Evolutionary conservation across 92 coral and sea anemone species (phyloP).

Genomic region (Phenganax stokvisi): DNA sequence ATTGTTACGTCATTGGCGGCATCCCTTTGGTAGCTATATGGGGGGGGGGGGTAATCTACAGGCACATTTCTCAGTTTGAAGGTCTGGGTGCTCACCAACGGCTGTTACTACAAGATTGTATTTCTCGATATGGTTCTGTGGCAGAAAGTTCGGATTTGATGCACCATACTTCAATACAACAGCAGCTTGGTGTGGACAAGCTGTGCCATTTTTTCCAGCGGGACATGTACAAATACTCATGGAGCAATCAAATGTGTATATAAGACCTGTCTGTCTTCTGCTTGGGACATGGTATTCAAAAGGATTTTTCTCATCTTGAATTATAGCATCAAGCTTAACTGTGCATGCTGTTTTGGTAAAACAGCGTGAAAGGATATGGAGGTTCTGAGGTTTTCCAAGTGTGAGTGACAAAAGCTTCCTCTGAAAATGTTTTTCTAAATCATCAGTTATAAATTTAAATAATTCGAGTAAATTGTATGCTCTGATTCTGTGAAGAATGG

Average conservation of each 20-base stretch:
- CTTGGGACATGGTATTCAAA: conserved; percentile 46
- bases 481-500: conserved; percentile 39
- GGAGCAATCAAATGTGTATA: conserved; percentile 38
- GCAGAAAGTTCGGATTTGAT: conserved; percentile 31
- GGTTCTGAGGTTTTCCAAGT: conserved; percentile 39
- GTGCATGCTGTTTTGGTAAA: conserved; percentile 43
- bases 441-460: conserved; percentile 36
- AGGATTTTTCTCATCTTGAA: conserved; percentile 23
- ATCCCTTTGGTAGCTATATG: too few species aligned
- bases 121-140: conserved; percentile 42
- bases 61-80: too few species aligned
- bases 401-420: conserved; percentile 51
- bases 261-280: conserved; percentile 4
- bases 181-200: conserved; percentile 57
- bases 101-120: conserved; percentile 34
- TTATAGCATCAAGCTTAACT: conserved; percentile 33
- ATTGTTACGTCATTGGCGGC: too few species aligned
- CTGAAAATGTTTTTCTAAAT: conserved; percentile 49
- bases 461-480: conserved; percentile 52
- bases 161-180: conserved; percentile 36
- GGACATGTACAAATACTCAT: conserved; percentile 47
- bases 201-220: conserved; percentile 46
- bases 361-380: conserved; percentile 45
- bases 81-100: too few species aligned
- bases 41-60: too few species aligned